Evolutionary conservation across 2,113 vertebrate genomes (phyloP).

Genomic region (Cathartes aura): DNA sequence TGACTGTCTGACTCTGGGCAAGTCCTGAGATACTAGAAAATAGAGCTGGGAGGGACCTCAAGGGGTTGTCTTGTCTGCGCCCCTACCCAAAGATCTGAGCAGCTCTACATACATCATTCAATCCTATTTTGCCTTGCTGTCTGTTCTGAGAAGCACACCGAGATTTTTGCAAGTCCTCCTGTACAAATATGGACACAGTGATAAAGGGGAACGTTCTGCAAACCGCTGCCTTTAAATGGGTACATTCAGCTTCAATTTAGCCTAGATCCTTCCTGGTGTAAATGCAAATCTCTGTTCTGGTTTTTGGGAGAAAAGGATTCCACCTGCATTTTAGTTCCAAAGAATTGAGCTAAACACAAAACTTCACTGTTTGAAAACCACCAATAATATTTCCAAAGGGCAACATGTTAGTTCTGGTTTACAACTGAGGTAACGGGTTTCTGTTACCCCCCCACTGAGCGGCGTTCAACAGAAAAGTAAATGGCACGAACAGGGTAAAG

Average conservation of each 20-base stretch:
- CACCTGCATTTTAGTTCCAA: neutral
- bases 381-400: neutral
- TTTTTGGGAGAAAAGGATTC: neutral
- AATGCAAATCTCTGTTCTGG: neutral
- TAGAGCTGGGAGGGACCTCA: neutral
- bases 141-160: neutral
- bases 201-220: neutral
- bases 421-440: neutral
- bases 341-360: neutral
- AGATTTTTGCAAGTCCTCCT: neutral
- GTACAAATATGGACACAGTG: rapidly evolving
- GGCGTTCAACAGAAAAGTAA: neutral
- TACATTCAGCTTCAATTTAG: neutral
- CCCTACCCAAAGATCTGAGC: neutral
- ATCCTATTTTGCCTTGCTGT: neutral
- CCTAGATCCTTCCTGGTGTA: neutral
- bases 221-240: neutral
- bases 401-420: neutral
- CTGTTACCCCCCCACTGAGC: neutral
- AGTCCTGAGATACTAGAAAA: neutral
- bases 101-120: neutral
- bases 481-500: neutral
- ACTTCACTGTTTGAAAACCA: neutral
- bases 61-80: neutral
- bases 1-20: neutral